Conservation (phyloP, 1,140 invertebrate species). For the Drosophila micromelanica region DNA sequence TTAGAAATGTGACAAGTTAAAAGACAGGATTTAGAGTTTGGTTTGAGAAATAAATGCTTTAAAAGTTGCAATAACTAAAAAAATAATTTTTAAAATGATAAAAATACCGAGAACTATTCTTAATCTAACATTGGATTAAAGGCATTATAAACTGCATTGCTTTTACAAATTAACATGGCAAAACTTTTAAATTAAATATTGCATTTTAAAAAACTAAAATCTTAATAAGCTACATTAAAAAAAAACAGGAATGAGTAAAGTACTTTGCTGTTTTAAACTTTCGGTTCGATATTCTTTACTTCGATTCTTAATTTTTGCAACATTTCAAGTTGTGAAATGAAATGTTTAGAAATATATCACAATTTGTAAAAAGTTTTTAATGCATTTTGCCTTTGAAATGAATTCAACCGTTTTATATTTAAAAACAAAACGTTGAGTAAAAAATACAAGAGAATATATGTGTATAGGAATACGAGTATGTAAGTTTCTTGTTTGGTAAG, state of each 20-base stretch:
- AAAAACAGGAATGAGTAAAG: slow-evolving; percentile 54
- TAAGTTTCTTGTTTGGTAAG: slow-evolving; percentile 25
- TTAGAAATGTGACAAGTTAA: slow-evolving; percentile 8
- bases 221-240: slow-evolving; percentile 53
- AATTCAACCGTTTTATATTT: slow-evolving; percentile 56
- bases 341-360: slow-evolving; percentile 83
- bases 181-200: slow-evolving; percentile 71
- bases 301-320: slow-evolving; percentile 59
- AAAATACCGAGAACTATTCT: slow-evolving; percentile 9
- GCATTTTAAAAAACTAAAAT: slow-evolving; percentile 55
- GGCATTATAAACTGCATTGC: slow-evolving; percentile 57
- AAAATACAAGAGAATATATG: slow-evolving; percentile 12
- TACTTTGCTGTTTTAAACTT: slow-evolving; percentile 58
- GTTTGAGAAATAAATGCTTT: slow-evolving; percentile 18
- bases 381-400: slow-evolving; percentile 59
- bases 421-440: slow-evolving; percentile 40
- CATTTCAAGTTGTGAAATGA: slow-evolving; percentile 75
- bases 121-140: slow-evolving; percentile 38
- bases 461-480: slow-evolving; percentile 29
- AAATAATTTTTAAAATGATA: slow-evolving; percentile 20
- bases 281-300: slow-evolving; percentile 58
- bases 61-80: slow-evolving; percentile 13
- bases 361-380: slow-evolving; percentile 81
- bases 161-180: slow-evolving; percentile 82
- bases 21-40: slow-evolving; percentile 10